Evolutionary conservation across 2,113 vertebrate genomes (phyloP).

Genomic region (Pterocles orientalis): DNA sequence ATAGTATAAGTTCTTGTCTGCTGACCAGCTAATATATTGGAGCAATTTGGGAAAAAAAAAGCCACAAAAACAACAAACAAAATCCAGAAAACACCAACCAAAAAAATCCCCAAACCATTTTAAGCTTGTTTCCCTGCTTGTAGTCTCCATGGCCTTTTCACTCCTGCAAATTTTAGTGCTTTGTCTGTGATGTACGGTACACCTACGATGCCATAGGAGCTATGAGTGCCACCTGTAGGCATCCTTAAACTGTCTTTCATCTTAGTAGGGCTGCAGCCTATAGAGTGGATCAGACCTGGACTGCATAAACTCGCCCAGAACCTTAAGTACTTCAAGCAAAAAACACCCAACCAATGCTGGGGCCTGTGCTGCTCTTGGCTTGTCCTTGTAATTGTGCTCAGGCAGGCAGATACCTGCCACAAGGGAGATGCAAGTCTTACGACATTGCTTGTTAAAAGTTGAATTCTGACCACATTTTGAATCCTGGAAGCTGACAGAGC

Average conservation of each 20-base stretch:
- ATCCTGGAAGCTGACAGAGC: neutral
- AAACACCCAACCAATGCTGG: neutral
- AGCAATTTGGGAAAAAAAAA: neutral
- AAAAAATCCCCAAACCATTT: fast-evolving
- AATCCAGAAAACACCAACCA: neutral
- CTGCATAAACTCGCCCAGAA: neutral
- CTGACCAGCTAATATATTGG: neutral
- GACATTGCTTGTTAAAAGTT: neutral
- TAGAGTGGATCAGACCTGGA: neutral
- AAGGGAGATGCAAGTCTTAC: neutral
- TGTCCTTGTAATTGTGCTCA: neutral
- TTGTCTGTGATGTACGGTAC: neutral
- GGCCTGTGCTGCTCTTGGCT: neutral
- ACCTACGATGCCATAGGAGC: neutral
- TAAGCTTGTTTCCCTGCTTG: neutral
- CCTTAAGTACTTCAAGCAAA: neutral
- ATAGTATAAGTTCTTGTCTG: neutral
- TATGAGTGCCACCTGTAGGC: neutral
- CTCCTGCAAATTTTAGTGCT: neutral
- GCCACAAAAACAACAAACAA: too few species aligned
- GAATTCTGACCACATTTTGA: neutral
- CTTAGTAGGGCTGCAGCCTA: neutral
- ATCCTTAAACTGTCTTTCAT: neutral
- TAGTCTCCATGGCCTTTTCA: neutral
- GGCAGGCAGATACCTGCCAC: neutral